phyloP scores from a whole-genome alignment of 2,797 vertebrate species.

The Carduelis carduelis region DNA sequence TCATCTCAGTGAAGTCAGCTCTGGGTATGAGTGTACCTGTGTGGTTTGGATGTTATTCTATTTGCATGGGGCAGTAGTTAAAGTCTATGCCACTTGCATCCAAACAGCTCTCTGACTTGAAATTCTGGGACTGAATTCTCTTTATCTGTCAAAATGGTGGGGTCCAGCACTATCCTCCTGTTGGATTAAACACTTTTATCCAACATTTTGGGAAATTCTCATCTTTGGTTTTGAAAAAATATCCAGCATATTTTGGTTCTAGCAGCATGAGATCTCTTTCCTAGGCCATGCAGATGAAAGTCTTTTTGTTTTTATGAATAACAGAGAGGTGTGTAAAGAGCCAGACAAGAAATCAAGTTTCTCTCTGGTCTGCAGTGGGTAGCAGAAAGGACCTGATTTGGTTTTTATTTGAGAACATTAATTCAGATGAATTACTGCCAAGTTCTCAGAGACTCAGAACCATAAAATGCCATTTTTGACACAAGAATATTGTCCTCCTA shows the following conservation, averaged over 20 bases:
- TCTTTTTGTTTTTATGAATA: neutral
- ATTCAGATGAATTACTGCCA: neutral
- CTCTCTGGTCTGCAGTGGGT: neutral
- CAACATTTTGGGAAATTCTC: neutral
- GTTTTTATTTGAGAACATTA: neutral
- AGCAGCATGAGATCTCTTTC: neutral
- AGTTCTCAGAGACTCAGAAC: neutral
- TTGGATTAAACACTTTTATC: neutral
- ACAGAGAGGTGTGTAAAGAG: neutral
- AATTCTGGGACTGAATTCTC: neutral
- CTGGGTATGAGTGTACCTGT: neutral
- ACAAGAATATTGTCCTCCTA: neutral
- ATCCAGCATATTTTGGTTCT: neutral
- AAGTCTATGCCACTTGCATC: neutral
- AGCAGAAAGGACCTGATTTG: neutral
- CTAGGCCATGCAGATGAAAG: neutral
- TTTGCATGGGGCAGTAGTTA: neutral
- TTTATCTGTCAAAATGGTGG: constrained; percentile 4
- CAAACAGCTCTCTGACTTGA: neutral
- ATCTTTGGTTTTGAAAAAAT: neutral
- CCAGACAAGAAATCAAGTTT: neutral
- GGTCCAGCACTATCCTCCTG: neutral
- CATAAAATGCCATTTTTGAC: neutral
- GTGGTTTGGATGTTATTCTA: neutral
- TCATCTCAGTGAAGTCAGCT: neutral